Evolutionary conservation across 2,797 vertebrate genomes (phyloP).

Genomic region (Micrastur ruficollis): DNA sequence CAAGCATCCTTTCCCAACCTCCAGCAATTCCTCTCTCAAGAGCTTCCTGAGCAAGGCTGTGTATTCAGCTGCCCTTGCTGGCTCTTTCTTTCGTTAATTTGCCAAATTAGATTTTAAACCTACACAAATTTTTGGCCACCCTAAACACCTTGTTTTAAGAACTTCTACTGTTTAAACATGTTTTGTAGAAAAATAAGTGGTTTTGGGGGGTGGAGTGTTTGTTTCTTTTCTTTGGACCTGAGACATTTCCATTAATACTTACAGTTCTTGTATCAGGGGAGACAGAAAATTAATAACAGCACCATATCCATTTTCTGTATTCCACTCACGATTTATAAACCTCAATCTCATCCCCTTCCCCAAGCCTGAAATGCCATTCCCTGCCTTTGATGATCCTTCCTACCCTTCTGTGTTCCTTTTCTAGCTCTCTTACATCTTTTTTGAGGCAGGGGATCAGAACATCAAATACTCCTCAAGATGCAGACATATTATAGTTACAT

Average conservation of each 20-base stretch:
- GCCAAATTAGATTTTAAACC: not conserved
- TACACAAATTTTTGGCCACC: not conserved
- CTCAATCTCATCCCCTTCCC: not conserved
- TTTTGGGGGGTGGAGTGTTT: rapidly evolving
- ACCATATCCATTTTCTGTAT: not conserved
- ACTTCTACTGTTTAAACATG: not conserved
- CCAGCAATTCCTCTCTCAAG: not conserved
- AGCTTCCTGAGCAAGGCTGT: not conserved
- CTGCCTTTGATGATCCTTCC: not conserved
- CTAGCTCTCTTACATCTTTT: not conserved
- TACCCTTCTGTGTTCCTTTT: not conserved
- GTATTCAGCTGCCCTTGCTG: not conserved
- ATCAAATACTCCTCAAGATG: not conserved
- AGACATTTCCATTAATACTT: not conserved
- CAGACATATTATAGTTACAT: too few species aligned
- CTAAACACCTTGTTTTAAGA: not conserved
- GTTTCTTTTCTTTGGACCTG: not conserved
- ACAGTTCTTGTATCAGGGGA: not conserved
- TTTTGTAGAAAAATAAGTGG: not conserved
- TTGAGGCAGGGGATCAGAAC: not conserved
- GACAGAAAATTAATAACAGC: not conserved
- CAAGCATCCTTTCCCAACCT: not conserved
- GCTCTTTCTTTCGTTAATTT: not conserved
- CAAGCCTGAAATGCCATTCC: not conserved
- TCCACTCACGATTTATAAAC: not conserved